Evolutionary conservation across 2,113 vertebrate species (phyloP).

Genomic region (Todiramphus saurophagus): DNA sequence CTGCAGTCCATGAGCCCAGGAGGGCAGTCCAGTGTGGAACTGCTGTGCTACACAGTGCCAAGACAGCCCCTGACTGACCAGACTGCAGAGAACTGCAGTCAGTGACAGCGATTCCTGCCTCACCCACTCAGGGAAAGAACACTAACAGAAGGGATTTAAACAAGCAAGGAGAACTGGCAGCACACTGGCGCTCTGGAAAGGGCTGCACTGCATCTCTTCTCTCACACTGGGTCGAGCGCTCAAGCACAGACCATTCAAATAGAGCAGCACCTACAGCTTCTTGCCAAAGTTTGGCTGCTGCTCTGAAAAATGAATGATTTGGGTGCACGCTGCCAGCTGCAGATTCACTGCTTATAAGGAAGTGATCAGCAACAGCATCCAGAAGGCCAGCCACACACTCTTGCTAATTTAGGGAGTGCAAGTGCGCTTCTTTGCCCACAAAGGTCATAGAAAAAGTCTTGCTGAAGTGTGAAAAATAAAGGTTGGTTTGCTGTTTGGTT

Average conservation of each 20-base stretch:
- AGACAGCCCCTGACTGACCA: neutral
- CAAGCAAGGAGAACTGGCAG: neutral
- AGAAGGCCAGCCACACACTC: neutral
- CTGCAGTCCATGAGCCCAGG: neutral
- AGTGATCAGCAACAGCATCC: neutral
- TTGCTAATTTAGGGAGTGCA: neutral
- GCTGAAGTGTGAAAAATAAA: neutral
- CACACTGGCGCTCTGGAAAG: neutral
- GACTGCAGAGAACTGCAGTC: neutral
- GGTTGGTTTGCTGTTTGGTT: neutral
- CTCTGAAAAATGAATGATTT: constrained; percentile 23
- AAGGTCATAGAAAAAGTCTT: neutral
- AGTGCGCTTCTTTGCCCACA: neutral
- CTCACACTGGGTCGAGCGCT: neutral
- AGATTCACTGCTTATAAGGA: constrained; percentile 34
- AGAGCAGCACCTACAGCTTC: neutral
- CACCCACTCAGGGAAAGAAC: accelerated
- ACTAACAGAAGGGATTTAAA: neutral
- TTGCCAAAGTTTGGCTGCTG: neutral
- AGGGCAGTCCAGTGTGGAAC: neutral
- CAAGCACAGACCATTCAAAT: neutral
- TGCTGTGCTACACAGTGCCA: neutral
- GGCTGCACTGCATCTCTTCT: neutral
- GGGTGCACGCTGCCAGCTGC: constrained; percentile 17
- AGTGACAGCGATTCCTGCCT: neutral